Conservation (phyloP, 2,797 vertebrate genomes). For the Huso huso region DNA sequence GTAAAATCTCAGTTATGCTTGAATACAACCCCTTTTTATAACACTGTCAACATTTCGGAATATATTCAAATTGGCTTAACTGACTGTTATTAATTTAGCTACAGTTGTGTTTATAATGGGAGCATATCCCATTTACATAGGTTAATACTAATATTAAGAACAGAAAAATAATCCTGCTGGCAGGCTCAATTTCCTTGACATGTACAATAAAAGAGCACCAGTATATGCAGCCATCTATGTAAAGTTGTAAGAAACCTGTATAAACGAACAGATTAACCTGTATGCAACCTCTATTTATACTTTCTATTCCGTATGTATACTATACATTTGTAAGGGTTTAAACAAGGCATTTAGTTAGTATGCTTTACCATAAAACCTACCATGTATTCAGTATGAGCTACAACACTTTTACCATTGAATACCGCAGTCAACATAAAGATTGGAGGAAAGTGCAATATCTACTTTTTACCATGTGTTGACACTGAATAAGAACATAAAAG, state of each 20-base stretch:
- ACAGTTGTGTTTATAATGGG: conserved; percentile 11
- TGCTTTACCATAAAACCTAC: too few relatives aligned
- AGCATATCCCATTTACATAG: conserved; percentile 11
- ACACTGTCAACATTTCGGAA: conserved; percentile 12
- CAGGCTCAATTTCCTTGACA: conserved; percentile 15
- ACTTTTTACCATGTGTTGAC: too few relatives aligned
- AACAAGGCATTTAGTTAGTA: too few relatives aligned
- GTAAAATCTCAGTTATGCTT: conserved; percentile 6
- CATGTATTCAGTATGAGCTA: too few relatives aligned
- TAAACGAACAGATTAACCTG: too few relatives aligned
- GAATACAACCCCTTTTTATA: conserved; percentile 9
- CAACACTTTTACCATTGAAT: too few relatives aligned
- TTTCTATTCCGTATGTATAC: too few relatives aligned
- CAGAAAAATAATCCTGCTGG: conserved; percentile 11
- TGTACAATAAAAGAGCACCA: not conserved
- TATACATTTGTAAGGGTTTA: too few relatives aligned
- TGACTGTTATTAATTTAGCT: conserved; percentile 5
- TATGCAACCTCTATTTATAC: not conserved
- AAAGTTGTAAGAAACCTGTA: not conserved
- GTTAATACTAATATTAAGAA: not conserved
- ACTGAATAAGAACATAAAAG: too few relatives aligned
- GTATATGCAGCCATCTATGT: not conserved
- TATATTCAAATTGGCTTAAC: conserved; percentile 13
- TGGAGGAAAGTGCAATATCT: too few relatives aligned
- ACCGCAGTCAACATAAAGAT: too few relatives aligned